Evolutionary conservation across 2,113 vertebrate genomes (phyloP), one percentile per base, ranked within the genome.

Genomic region (Nyctereutes procyonoides): DNA sequence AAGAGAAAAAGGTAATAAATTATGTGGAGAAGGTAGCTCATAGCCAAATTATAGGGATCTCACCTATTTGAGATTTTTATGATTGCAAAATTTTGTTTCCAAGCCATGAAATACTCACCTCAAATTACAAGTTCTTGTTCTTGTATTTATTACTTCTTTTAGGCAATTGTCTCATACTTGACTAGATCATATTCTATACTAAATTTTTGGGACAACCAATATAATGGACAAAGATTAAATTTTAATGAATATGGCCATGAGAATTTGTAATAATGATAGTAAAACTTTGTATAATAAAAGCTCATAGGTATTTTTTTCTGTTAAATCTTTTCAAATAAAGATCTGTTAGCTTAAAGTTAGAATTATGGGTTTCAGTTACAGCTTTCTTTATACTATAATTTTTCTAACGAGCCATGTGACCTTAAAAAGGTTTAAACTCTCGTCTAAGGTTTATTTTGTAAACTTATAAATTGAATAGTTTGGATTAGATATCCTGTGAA

Each of bases 171-270:
- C 35, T 5, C 28, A 87, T 1, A 62, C 73, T 87, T 87, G 62
- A 83, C 53, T 22, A 89, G 11, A 89, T 88, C 1, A 85, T 76
- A 81, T 81, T 71, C 13, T 56, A 53, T 48, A 48, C 12, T 80
- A n/a, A 74, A 13, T 48, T 88, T 96, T 90, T 26, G 84, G 19
- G 32, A 51, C 30, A 93, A 83, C 10, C 14, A 87, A 80, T 62
- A 63, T 35, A 94, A 95, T 63, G 8, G 55, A 71, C 26, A 90
- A 92, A 93, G 22, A 90, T 71, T 2, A 92, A 90, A 92, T 51
- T 65, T 65, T 55, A 93, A 93, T 80, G 16, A 62, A 63, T 48
- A 83, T 87, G 30, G 1, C 22, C 17, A 69, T 20, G 3, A 77
- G 26, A 43, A 80, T 71, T 73, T 85, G 8, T 60, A 84, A 24